Base-by-base conservation (phyloP, 2,113 vertebrate species). In the Ammodytes dubius region DNA sequence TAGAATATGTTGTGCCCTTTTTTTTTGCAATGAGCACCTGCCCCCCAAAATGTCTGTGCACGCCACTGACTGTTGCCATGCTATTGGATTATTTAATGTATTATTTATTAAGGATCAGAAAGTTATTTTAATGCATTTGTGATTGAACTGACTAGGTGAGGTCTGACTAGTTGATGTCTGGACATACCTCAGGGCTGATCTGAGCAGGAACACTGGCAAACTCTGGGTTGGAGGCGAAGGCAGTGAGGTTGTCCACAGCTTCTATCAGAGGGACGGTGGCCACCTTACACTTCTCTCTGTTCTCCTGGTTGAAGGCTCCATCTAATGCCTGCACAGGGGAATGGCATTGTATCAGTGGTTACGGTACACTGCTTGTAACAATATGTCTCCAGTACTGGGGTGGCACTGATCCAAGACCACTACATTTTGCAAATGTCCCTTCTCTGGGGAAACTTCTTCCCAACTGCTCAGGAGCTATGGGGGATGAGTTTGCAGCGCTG, bases 211-310 rank as follows among this genome's bases (percentile, higher is more conserved):
- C 89, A 0, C 97, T 99, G 75, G 97, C 96, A 0, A 99, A 99
- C 89, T 99, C 98, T 0, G 98, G 98, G 92, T 99, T 99, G 87
- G 98, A 97, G 17, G 98, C 98, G 0, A 99, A 99, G 64, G 97
- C 97, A 0, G 97, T 98, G 69, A 99, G 96, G 84, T 99, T 99
- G 88, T 99, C 98, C 89, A 99, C 97, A 0, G 98, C 97, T 89
- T 99, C 97, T 9, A 99, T 97, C 68, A 99, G 95, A 15, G 98
- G 98, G 2, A 96, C 96, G 0, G 98, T 99, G 63, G 98, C 96
- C 1, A 96, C 96, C 0, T 93, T 96, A 90, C 98, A 99, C 81
- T 97, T 96, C 84, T 97, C 95, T 6, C 98, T 95, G 91, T 99
- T 99, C 84, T 98, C 96, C 6, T 97, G 95, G 0, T 96, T 98